Evolutionary conservation across 2,113 vertebrate species (phyloP), one percentile per base, ranked within the genome.

Genomic region (Chionodraco myersi): DNA sequence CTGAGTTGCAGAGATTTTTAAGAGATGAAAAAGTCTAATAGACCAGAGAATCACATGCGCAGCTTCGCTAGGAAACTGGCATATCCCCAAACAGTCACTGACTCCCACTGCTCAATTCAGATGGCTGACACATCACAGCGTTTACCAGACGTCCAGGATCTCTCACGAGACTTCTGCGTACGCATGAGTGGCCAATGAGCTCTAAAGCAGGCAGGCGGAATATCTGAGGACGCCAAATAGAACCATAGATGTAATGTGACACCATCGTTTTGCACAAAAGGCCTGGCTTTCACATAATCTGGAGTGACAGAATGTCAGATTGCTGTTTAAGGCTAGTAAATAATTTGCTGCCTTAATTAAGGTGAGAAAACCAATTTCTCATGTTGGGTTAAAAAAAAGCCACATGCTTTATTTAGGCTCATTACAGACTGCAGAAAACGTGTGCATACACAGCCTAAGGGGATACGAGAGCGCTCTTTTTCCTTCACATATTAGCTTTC

Each of bases 81-180:
- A 75, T 1, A 9, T 48, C 63, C 60, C 82, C 83, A 84, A 73
- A 70, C 45, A 0, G 48, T 15, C 23, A 23, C 26, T 0, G 47
- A 71, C 80, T 62, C 66, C 78, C 67, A 58, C 79, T n/a, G 72
- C 77, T 82, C n/a, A 10, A 10, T 63, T 86, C 80, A 63, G 77
- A 79, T 52, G 61, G 72, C 69, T 44, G 61, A 72, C 61, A 49
- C 69, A 79, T 72, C 54, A 30, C 62, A 76, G 9, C 45, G 63
- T 71, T 77, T 53, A 81, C 48, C 69, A 71, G 74, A 68, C 56
- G 14, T 16, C 54, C 36, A 18, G 26, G 59, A 47, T 62, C 23
- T 41, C 71, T 75, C 49, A 54, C 6, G 51, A 56, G 68, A 77
- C 15, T 30, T 65, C 72, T 70, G 49, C 21, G 15, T 51, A 45